Base-by-base conservation (phyloP, 2,113 vertebrate genomes). In the Alouatta palliata region DNA sequence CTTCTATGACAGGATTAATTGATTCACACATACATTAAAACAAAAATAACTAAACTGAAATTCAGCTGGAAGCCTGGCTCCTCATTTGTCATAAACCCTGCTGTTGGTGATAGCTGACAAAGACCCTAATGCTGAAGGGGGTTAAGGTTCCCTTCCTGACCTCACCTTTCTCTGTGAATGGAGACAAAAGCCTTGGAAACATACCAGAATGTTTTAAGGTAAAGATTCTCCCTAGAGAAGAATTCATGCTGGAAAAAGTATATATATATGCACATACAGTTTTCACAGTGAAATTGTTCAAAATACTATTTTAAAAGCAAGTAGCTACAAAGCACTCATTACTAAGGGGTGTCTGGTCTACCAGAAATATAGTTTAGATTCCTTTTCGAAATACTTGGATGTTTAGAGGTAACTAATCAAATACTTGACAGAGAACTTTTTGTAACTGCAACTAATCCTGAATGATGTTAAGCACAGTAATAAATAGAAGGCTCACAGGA, bases 21-120 rank as follows among this genome's bases (percentile, higher is more conserved):
- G 99, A 99, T 99, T 99, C 99, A 99, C 99, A 99, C 99, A 99
- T 99, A 99, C 99, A 99, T 99, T 99, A 99, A 99, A 99, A 99
- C 99, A 99, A 99, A 99, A 99, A 99, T 99, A 99, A 99, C 99
- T 98, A 98, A 98, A 99, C 99, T 99, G 98, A 99, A 99, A 99
- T 99, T 99, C 99, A 99, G 98, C 99, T 99, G 99, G 99, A 99
- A 98, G 98, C 98, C 95, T 98, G 98, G 98, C 98, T 99, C 98
- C 98, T 99, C 98, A 98, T 99, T 99, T 99, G 98, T 99, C 99
- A 99, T 98, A 98, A 99, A 98, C 98, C 97, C 98, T 98, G 98
- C 97, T 98, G 98, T 97, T 98, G 97, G 97, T 97, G 96, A 84
- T 87, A 95, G 97, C 97, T 97, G 91, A 52, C 87, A 84, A 0